phyloP scores from a whole-genome alignment of 2,888 invertebrate genomes.

The Chirona hameri region DNA sequence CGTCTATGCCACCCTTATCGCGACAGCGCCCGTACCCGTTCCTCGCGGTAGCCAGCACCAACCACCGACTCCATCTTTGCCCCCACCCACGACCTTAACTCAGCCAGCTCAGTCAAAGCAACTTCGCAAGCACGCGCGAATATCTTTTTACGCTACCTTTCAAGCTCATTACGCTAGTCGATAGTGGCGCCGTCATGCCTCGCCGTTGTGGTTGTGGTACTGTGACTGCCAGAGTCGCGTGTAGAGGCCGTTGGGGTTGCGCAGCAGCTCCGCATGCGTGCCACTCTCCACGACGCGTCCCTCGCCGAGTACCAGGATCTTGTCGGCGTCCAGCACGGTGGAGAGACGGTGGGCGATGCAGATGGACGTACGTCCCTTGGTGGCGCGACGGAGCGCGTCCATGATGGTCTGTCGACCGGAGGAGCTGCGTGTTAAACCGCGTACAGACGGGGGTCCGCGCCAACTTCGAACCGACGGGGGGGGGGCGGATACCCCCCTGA shows the following conservation, averaged over 20 bases:
- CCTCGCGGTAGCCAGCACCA: too few relatives aligned
- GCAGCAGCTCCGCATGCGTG: constrained; percentile 66
- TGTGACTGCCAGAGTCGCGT: constrained; percentile 83
- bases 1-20: too few relatives aligned
- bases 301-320: constrained; percentile 82
- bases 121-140: too few relatives aligned
- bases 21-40: too few relatives aligned
- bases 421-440: not conserved
- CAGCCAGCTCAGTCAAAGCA: too few relatives aligned
- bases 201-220: constrained; percentile 42
- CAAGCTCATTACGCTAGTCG: not conserved
- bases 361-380: constrained; percentile 83
- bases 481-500: too few relatives aligned
- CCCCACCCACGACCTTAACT: too few relatives aligned
- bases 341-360: constrained; percentile 95
- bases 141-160: too few relatives aligned
- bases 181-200: not conserved
- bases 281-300: constrained; percentile 77
- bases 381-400: constrained; percentile 78
- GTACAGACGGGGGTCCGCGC: too few relatives aligned
- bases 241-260: constrained; percentile 67
- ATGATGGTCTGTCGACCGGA: constrained; percentile 73
- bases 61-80: too few relatives aligned
- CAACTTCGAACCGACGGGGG: too few relatives aligned
- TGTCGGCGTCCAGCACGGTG: constrained; percentile 93